phyloP scores from a whole-genome alignment of 2,113 vertebrate species.

The Otus sunia region DNA sequence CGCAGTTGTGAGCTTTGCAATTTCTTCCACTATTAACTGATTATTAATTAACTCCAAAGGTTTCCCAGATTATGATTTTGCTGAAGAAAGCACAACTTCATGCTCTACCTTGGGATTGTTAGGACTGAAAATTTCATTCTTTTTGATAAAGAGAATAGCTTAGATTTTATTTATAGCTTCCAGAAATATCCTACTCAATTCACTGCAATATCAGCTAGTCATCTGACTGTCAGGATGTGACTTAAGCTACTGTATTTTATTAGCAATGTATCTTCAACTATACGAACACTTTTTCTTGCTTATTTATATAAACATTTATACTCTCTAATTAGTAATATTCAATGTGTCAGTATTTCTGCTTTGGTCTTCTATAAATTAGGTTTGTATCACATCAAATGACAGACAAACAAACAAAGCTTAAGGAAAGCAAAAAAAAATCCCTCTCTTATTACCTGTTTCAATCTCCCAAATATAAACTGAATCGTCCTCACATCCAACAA shows the following conservation, averaged over 20 bases:
- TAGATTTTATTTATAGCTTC: conserved; percentile 59
- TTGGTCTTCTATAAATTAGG: background rate
- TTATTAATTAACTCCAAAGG: conserved; percentile 45
- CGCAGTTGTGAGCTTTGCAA: background rate
- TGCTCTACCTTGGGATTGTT: background rate
- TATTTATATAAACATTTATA: background rate
- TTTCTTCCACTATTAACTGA: conserved; percentile 49
- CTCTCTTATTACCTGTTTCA: conserved; percentile 74
- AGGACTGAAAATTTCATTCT: conserved; percentile 46
- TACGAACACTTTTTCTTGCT: background rate
- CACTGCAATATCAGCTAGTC: conserved; percentile 8
- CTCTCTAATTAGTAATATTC: background rate
- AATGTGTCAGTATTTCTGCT: background rate
- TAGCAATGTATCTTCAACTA: background rate
- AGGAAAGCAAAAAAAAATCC: background rate
- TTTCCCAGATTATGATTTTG: conserved; percentile 31
- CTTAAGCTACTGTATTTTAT: background rate
- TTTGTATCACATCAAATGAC: background rate
- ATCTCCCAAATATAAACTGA: conserved; percentile 81
- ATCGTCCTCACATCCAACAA: conserved; percentile 78
- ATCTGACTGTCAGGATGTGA: background rate
- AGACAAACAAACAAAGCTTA: background rate
- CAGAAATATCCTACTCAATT: conserved; percentile 28
- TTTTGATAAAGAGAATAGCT: conserved; percentile 46
- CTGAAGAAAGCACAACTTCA: conserved; percentile 37